Percentiles rank a stretch among this genome's conserved stretches.
Conservation (phyloP, 2,797 vertebrate species). For the Setipinna tenuifilis region DNA sequence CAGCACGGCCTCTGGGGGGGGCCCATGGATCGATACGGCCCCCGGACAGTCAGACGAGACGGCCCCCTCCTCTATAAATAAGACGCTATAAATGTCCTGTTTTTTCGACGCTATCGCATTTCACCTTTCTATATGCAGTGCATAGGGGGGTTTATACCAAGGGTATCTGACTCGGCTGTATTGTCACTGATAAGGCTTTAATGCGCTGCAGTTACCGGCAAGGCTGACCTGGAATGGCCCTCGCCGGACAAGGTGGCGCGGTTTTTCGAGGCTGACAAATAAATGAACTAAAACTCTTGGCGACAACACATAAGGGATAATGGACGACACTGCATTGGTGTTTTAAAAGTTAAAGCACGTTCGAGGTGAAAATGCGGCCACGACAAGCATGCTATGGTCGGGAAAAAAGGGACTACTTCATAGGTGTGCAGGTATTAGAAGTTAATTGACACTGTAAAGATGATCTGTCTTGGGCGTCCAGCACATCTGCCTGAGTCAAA, state of each 20-base stretch:
- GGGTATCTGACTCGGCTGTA: background rate
- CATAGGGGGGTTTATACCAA: background rate
- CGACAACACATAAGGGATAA: too few species aligned
- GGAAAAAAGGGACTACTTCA: too few species aligned
- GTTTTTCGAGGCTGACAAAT: background rate
- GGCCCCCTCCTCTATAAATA: slow-evolving; percentile 8
- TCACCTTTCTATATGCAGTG: background rate
- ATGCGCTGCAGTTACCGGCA: background rate
- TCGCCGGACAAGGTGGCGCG: background rate
- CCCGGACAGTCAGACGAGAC: slow-evolving; percentile 11
- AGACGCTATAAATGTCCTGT: background rate
- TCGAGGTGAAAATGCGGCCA: too few species aligned
- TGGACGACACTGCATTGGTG: too few species aligned
- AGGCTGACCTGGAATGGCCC: background rate
- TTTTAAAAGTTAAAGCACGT: too few species aligned
- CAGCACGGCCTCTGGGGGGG: background rate
- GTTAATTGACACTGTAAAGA: too few species aligned
- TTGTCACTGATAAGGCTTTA: background rate
- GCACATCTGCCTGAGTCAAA: too few species aligned
- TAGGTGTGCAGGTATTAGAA: too few species aligned
- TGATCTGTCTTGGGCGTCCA: too few species aligned
- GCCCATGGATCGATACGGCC: background rate
- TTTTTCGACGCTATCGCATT: background rate
- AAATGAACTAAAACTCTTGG: background rate
- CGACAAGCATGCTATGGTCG: too few species aligned